Evolutionary conservation across 2,888 invertebrate species (phyloP).

Genomic region (Epirrhoe alternata): DNA sequence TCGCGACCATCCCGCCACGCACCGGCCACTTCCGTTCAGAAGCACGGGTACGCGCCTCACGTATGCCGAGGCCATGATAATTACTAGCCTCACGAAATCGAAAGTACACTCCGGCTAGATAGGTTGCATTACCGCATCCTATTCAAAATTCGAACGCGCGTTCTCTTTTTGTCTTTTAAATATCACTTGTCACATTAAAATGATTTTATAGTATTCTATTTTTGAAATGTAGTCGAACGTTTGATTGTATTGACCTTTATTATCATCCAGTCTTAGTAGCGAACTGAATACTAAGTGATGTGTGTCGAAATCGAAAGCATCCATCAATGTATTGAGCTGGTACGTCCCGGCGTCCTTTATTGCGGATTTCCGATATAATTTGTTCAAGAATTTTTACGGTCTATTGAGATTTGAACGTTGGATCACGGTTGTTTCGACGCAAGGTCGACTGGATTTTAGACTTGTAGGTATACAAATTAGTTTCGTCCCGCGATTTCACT

Average conservation of each 20-base stretch:
- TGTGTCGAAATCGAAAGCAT: slow-evolving; percentile 61
- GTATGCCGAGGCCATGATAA: slow-evolving; percentile 81
- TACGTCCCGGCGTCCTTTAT: slow-evolving; percentile 48
- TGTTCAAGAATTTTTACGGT: slow-evolving; percentile 52
- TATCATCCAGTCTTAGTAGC: slow-evolving; percentile 44
- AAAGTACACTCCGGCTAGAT: slow-evolving; percentile 71
- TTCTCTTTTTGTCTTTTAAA: slow-evolving; percentile 47
- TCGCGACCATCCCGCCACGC: slow-evolving; percentile 55
- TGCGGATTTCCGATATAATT: slow-evolving; percentile 64
- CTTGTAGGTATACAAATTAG: background rate
- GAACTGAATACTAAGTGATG: slow-evolving; percentile 38
- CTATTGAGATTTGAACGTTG: slow-evolving; percentile 49
- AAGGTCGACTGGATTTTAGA: slow-evolving; percentile 56
- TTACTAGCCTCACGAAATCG: slow-evolving; percentile 81
- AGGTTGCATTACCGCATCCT: slow-evolving; percentile 62
- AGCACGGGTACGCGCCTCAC: slow-evolving; percentile 66
- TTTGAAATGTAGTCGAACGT: slow-evolving; percentile 10
- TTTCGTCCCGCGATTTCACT: background rate
- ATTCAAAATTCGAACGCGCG: slow-evolving; percentile 45
- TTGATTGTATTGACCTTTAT: slow-evolving; percentile 57
- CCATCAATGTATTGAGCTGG: slow-evolving; percentile 42
- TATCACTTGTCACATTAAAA: slow-evolving; percentile 47
- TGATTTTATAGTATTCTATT: slow-evolving; percentile 22
- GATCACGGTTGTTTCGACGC: slow-evolving; percentile 54
- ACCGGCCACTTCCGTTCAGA: slow-evolving; percentile 72